A percentile compares a stretch with the other conserved stretches of the same genome.
Evolutionary conservation across 2,797 vertebrate genomes (phyloP).

Genomic region (Sebastes alutus): DNA sequence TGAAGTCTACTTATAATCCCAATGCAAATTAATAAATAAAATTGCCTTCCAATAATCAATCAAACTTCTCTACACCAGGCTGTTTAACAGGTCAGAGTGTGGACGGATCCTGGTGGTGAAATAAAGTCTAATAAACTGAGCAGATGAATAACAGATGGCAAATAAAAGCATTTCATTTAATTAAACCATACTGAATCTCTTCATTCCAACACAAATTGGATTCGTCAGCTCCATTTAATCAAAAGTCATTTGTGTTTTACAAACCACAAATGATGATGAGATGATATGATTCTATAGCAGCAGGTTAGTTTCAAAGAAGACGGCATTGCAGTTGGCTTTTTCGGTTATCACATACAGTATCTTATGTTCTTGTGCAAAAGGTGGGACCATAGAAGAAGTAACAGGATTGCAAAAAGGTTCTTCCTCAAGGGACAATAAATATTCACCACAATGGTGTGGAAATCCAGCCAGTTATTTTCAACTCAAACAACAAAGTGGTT

Average conservation of each 20-base stretch:
- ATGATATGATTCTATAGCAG: neutral
- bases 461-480: too few relatives aligned
- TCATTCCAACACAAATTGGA: neutral
- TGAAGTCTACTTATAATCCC: neutral
- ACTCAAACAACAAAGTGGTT: too few relatives aligned
- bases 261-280: neutral
- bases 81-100: neutral
- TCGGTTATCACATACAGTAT: neutral
- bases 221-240: too few relatives aligned
- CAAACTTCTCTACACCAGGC: neutral
- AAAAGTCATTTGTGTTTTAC: too few relatives aligned
- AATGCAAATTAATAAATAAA: neutral
- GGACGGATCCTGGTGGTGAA: conserved; percentile 32
- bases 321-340: neutral
- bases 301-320: neutral
- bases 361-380: neutral
- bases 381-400: neutral
- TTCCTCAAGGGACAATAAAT: neutral
- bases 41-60: neutral
- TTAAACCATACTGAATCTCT: neutral
- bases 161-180: neutral
- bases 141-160: neutral
- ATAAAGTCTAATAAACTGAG: neutral
- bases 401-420: neutral
- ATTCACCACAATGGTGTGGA: neutral